Evolutionary conservation across 2,113 vertebrate species (phyloP), one percentile per base, ranked within the genome.

Genomic region (Onychostoma macrolepis): DNA sequence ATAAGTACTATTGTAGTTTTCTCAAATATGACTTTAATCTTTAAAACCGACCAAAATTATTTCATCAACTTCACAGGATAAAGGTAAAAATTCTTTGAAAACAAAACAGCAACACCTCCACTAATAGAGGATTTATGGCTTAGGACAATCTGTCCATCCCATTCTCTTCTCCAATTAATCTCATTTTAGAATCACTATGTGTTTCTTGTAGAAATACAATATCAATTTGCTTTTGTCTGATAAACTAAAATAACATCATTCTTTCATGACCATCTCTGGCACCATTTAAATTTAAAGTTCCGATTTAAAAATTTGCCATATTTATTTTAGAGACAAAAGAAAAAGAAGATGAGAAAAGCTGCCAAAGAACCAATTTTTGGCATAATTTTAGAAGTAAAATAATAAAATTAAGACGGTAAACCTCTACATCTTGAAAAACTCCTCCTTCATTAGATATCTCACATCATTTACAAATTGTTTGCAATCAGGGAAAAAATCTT

Each of bases 201-300:
- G 75, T 53, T 38, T 85, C 58, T 24, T 85, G 84, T 6, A 41
- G 13, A 65, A 71, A 41, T 45, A 56, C 13, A 36, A 41, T 36
- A 24, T 80, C 61, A 36, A 28, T 53, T 6, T 56, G 48, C 11
- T 72, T 86, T 48, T 38, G 30, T 24, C 30, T 43, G 69, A 86
- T 5, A n/a, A n/a, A n/a, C n/a, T n/a, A n/a, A n/a, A n/a, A n/a
- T n/a, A n/a, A 45, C 12, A 74, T 19, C 6, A 50, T 36, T n/a
- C 8, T 72, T 86, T 77, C 58, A 33, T 81, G 63, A 36, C 15
- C 26, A 33, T 72, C 48, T 48, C 77, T 81, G 3, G 4, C n/a
- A n/a, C n/a, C n/a, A n/a, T n/a, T n/a, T n/a, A n/a, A n/a, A n/a
- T n/a, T n/a, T n/a, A n/a, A n/a, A 11, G 75, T 45, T 28, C 12